phyloP scores from a whole-genome alignment of 2,888 invertebrate genomes.

The Nomada goodeniana region DNA sequence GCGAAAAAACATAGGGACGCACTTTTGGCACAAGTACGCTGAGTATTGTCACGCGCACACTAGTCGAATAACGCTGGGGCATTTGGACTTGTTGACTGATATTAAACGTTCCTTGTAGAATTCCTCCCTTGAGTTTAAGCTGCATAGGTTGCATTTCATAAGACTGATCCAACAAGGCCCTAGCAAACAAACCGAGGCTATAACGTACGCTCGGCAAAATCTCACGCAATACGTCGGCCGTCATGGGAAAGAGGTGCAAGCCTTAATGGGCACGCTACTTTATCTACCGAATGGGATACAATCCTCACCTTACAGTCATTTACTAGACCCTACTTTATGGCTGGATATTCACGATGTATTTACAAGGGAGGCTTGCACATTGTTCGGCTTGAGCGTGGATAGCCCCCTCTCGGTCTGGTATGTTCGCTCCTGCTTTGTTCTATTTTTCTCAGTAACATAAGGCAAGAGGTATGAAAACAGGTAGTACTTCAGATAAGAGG shows the following conservation, averaged over 20 bases:
- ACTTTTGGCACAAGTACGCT: slow-evolving; percentile 87
- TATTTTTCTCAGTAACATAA: background rate
- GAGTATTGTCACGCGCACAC: background rate
- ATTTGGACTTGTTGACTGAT: background rate
- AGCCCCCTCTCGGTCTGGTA: slow-evolving; percentile 95
- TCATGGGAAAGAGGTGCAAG: slow-evolving; percentile 93
- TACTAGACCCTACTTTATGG: slow-evolving; percentile 92
- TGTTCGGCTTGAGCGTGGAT: slow-evolving; percentile 95
- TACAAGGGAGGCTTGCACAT: slow-evolving; percentile 95
- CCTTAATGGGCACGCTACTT: slow-evolving; percentile 93
- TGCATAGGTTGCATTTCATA: slow-evolving; percentile 93
- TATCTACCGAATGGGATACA: slow-evolving; percentile 92
- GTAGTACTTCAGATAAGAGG: background rate
- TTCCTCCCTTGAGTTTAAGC: slow-evolving; percentile 91
- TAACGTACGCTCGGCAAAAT: slow-evolving; percentile 93
- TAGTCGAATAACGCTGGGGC: background rate
- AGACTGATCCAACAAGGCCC: slow-evolving; percentile 89
- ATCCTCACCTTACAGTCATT: slow-evolving; percentile 91
- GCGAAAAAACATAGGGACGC: slow-evolving; percentile 90
- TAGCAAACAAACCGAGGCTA: slow-evolving; percentile 92
- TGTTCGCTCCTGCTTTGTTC: slow-evolving; percentile 55
- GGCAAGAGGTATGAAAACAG: too few relatives aligned
- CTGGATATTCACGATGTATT: slow-evolving; percentile 93
- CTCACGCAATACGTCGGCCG: slow-evolving; percentile 92
- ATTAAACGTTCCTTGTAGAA: slow-evolving; percentile 80